Conservation (phyloP, 2,797 vertebrate species). For the Cephalopachus bancanus region DNA sequence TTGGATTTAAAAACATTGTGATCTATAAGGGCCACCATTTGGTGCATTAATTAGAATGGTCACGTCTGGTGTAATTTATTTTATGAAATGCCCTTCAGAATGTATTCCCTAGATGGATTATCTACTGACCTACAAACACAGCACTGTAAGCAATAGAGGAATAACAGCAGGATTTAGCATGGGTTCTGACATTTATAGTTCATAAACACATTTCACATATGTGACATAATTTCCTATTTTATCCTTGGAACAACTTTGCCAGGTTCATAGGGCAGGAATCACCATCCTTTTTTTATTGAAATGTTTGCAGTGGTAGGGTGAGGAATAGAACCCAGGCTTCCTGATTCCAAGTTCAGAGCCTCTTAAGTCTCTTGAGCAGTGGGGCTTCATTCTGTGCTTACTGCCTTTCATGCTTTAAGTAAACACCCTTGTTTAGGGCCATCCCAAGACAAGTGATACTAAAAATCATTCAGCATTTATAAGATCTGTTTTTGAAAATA, state of each 20-base stretch:
- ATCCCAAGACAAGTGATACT: neutral
- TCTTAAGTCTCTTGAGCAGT: neutral
- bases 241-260: neutral
- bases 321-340: neutral
- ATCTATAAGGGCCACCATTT: neutral
- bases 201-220: neutral
- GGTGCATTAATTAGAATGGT: slow-evolving; percentile 28
- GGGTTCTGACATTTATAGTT: neutral
- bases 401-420: neutral
- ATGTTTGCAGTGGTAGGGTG: neutral
- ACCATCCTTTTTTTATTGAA: neutral
- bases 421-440: neutral
- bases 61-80: neutral
- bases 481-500: slow-evolving; percentile 27
- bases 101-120: slow-evolving; percentile 10
- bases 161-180: neutral
- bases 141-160: neutral
- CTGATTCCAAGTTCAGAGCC: neutral
- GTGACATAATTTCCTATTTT: neutral
- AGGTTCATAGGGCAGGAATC: neutral
- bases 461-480: neutral
- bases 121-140: neutral
- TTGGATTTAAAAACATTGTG: neutral
- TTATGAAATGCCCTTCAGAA: slow-evolving; percentile 39
- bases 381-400: neutral